Percentiles rank a stretch among this genome's conserved stretches.
These are phyloP conservation scores for Bradypus variegatus DNA, from an alignment of 2,797 vertebrate genomes.

Conservation along the genomic window DNA sequence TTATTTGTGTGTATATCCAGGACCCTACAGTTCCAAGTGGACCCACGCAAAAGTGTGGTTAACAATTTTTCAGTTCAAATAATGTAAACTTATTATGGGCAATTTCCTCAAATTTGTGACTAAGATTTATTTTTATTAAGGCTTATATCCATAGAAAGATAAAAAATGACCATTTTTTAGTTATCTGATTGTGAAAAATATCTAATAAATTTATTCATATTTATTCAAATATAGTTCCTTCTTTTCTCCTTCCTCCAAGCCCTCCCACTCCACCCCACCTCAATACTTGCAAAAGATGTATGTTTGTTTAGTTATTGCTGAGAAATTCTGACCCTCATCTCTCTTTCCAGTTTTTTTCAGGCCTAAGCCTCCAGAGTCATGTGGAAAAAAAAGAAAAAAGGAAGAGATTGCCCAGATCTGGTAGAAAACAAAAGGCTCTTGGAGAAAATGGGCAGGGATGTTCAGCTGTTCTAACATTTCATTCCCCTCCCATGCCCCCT, in stretches of 20 bases:
- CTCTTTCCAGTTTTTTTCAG: slow-evolving; percentile 36
- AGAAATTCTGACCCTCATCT: slow-evolving; percentile 46
- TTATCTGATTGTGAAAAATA: slow-evolving; percentile 55
- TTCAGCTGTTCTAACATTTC: slow-evolving; percentile 37
- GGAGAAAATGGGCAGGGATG: slow-evolving; percentile 33
- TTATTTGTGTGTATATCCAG: slow-evolving; percentile 67
- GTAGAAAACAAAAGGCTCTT: slow-evolving; percentile 47
- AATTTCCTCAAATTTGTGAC: slow-evolving; percentile 36
- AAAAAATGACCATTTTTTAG: slow-evolving; percentile 41
- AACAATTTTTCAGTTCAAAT: slow-evolving; percentile 68
- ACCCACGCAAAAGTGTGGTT: slow-evolving; percentile 60
- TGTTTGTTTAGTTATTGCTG: slow-evolving; percentile 36
- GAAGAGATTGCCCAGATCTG: slow-evolving; percentile 34
- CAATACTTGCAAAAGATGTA: slow-evolving; percentile 40
- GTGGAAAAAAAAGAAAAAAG: neutral
- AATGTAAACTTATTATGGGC: slow-evolving; percentile 57
- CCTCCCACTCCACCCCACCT: slow-evolving; percentile 27
- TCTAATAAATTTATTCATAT: slow-evolving; percentile 46
- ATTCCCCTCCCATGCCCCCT: neutral
- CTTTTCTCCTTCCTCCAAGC: slow-evolving; percentile 29
- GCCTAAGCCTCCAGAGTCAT: slow-evolving; percentile 35
- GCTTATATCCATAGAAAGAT: slow-evolving; percentile 48
- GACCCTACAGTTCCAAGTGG: slow-evolving; percentile 34
- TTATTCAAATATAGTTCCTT: slow-evolving; percentile 44
- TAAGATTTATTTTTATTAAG: slow-evolving; percentile 55